phyloP scores from a whole-genome alignment of 2,113 vertebrate genomes.

The Noturus placidus region DNA sequence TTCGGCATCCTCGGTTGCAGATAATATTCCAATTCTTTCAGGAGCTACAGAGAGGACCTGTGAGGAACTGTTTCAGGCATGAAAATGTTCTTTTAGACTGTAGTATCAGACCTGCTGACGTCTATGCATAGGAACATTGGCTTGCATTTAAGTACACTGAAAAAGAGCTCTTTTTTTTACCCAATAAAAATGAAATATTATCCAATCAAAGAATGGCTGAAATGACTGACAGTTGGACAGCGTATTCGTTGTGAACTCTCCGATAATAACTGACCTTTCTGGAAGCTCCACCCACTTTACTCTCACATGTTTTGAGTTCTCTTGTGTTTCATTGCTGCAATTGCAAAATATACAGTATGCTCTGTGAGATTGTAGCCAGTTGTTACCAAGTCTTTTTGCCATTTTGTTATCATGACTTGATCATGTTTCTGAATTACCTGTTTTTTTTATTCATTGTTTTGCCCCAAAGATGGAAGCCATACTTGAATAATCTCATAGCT shows the following conservation, averaged over 20 bases:
- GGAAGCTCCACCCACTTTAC: neutral
- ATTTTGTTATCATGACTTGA: neutral
- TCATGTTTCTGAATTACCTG: too few species aligned
- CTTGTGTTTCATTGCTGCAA: neutral
- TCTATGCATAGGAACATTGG: neutral
- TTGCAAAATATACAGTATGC: neutral
- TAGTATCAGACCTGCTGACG: neutral
- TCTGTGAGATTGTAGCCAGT: neutral
- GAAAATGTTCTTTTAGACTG: neutral
- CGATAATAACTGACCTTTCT: neutral
- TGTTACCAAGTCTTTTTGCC: neutral
- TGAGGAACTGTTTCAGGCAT: neutral
- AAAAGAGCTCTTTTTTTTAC: neutral
- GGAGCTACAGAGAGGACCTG: neutral
- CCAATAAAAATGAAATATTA: neutral
- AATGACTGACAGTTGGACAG: neutral
- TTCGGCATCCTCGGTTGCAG: neutral
- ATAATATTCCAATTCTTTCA: neutral
- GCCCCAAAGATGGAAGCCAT: neutral
- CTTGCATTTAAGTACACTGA: neutral
- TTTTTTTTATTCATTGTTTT: neutral
- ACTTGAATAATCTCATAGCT: neutral
- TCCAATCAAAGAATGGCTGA: neutral
- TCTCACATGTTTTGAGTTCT: neutral
- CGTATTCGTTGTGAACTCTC: neutral